Conservation (phyloP, 2,797 vertebrate species). For the Epinephelus awoara region DNA sequence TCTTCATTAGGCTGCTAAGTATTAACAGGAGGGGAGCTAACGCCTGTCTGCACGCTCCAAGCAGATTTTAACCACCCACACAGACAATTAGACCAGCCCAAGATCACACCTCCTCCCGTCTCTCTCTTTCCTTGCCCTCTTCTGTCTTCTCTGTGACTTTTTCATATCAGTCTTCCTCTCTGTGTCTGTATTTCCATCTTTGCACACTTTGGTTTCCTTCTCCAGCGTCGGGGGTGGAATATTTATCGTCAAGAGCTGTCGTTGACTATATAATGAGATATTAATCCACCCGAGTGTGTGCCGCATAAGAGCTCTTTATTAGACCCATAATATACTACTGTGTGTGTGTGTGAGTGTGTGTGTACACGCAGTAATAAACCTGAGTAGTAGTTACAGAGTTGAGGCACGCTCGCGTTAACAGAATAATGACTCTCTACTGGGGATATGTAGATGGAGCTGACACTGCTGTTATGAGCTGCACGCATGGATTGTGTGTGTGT, state of each 20-base stretch:
- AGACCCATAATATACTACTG: conserved; percentile 60
- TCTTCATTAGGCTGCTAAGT: conserved; percentile 63
- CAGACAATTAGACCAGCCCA: conserved; percentile 74
- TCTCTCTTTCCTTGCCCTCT: conserved; percentile 18
- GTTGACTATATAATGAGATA: conserved; percentile 76
- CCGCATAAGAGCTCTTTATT: conserved; percentile 79
- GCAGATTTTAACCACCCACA: conserved; percentile 32
- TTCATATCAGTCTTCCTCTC: conserved; percentile 13
- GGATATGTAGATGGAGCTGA: conserved; percentile 66
- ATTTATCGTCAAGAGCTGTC: conserved; percentile 62
- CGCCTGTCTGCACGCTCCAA: conserved; percentile 23
- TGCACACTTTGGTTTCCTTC: conserved; percentile 8
- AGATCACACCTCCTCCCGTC: conserved; percentile 28
- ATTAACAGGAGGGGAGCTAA: conserved; percentile 46
- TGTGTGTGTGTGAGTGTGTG: conserved; percentile 40
- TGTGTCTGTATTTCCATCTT: conserved; percentile 36
- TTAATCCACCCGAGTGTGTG: conserved; percentile 69
- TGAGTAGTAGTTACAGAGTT: conserved; percentile 67
- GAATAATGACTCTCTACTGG: conserved; percentile 65
- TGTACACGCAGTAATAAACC: conserved; percentile 50
- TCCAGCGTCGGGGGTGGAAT: conserved; percentile 31
- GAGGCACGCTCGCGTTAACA: conserved; percentile 62
- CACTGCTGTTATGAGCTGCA: conserved; percentile 45
- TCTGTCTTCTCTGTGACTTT: conserved; percentile 16
- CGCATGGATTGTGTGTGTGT: conserved; percentile 6